Base-by-base conservation (phyloP, 2,113 vertebrate species). In the Uria aalge region DNA sequence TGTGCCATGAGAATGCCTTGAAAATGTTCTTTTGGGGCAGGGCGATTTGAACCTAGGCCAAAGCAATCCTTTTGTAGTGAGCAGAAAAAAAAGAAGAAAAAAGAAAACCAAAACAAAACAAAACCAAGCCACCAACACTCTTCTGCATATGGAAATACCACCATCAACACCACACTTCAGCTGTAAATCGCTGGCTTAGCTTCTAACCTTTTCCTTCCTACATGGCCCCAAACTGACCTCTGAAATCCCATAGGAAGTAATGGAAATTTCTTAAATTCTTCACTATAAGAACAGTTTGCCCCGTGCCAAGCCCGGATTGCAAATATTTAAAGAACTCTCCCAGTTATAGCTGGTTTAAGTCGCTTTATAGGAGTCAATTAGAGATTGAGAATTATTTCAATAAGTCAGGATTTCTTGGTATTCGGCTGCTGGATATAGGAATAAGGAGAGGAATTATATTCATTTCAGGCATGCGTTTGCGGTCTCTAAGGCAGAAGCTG, bases 351-450 rank as follows among this genome's bases (percentile, higher is more conserved):
- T 84, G 77, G 64, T 64, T 89, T 81, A 74, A 93, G 62, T 91
- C 3, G 0, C 64, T 92, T 94, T 85, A 75, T 34, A 66, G 36
- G 21, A 92, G 40, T 72, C 43, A 78, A 79, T 92, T 43, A 66
- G 57, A 94, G 45, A 94, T 29, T 29, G 22, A 81, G 90, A 96
- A 94, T 91, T 92, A 82, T 85, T 95, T 94, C 27, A 95, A 47
- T 95, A 94, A 97, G 38, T 92, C 86, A 88, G 91, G 97, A 96
- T 95, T 94, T 81, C 91, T 89, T 91, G 95, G 94, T 91, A 95
- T 94, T 95, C 38, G 1, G 62, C 83, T 64, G 69, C 80, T 91
- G 84, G 91, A 57, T 76, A 64, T 11, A 87, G 80, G 73, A 91
- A 89, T 88, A 92, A 87, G 41, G 48, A 89, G 59, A 95, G 66